Evolutionary conservation across 2,113 vertebrate genomes (phyloP).

Genomic region (Xenotilapia flavipinnis): DNA sequence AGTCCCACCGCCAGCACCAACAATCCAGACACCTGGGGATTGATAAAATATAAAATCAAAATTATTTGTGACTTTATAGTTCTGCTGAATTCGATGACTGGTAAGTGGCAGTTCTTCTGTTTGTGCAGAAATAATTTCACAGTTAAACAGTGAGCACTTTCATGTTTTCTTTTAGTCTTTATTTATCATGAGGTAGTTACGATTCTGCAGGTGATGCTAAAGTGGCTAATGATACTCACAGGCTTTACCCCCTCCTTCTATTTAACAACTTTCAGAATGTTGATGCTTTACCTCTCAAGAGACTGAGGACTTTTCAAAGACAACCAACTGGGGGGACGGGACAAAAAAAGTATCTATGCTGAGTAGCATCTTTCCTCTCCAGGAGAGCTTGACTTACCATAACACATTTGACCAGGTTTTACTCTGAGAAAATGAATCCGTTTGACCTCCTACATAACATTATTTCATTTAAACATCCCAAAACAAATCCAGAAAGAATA

Average conservation of each 20-base stretch:
- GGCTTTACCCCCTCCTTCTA: neutral
- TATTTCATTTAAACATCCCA: neutral
- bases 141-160: neutral
- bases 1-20: constrained; percentile 87
- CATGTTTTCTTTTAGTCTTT: neutral
- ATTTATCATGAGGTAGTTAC: neutral
- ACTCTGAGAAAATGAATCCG: neutral
- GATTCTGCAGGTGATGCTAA: constrained; percentile 3
- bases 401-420: neutral
- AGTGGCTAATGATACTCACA: neutral
- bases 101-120: neutral
- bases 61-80: neutral
- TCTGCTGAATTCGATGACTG: neutral
- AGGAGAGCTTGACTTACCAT: neutral
- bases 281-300: neutral
- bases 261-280: constrained; percentile 2
- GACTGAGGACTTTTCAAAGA: neutral
- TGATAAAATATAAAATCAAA: neutral
- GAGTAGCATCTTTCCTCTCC: neutral
- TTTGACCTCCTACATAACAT: neutral
- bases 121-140: neutral
- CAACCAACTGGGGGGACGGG: neutral
- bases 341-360: neutral
- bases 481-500: neutral
- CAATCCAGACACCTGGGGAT: constrained; percentile 81